Evolutionary conservation across 1,140 invertebrate species (phyloP).

Genomic region (Leptinotarsa lineolata): DNA sequence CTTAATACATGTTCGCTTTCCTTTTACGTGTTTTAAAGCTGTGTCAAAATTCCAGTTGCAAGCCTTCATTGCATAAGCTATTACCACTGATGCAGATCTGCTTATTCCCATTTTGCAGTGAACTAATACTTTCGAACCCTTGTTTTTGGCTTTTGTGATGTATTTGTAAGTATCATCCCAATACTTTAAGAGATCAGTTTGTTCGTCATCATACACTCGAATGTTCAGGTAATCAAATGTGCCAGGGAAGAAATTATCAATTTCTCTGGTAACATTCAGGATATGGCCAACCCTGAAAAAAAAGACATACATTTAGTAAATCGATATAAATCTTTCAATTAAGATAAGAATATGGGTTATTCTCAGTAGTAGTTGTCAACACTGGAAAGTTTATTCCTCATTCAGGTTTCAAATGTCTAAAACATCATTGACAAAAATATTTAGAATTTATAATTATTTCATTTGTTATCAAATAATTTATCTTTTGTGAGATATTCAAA

Average conservation of each 20-base stretch:
- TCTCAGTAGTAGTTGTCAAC: constrained; percentile 9
- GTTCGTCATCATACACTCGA: constrained; percentile 95
- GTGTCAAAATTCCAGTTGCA: constrained; percentile 91
- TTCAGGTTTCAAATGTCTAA: constrained; percentile 21
- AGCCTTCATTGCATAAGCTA: constrained; percentile 97
- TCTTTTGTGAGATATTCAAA: too few species aligned
- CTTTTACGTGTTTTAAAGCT: constrained; percentile 87
- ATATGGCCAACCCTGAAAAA: constrained; percentile 86
- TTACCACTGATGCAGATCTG: constrained; percentile 95
- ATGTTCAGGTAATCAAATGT: constrained; percentile 96
- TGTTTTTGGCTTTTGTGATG: constrained; percentile 88
- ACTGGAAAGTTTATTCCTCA: background rate
- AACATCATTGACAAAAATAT: constrained; percentile 2
- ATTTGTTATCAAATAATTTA: too few species aligned
- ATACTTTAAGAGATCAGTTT: constrained; percentile 92
- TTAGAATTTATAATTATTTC: background rate
- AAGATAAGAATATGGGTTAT: background rate
- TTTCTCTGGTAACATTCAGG: constrained; percentile 96
- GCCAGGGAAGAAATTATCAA: constrained; percentile 98
- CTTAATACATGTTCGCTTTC: constrained; percentile 89
- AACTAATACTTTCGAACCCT: constrained; percentile 83
- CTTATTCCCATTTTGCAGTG: constrained; percentile 99
- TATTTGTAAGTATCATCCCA: constrained; percentile 98
- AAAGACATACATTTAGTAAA: background rate
- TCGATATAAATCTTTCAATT: background rate